A percentile compares a stretch with the other conserved stretches of the same genome.
These are phyloP conservation scores for Ptilodon capucinus DNA, from an alignment of 2,888 invertebrate species.

Conservation along the genomic window DNA sequence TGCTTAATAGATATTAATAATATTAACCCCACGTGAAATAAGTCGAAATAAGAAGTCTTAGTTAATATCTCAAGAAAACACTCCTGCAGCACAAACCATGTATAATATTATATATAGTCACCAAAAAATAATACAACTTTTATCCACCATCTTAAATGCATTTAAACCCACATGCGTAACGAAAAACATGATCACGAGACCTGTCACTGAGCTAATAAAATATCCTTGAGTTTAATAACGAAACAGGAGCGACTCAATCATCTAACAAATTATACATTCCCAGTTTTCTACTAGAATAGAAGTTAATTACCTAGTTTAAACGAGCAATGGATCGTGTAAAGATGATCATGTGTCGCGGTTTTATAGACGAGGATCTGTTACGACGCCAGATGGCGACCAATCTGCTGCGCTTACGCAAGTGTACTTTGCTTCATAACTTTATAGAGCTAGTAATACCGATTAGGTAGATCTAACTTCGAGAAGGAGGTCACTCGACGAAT, in stretches of 20 bases:
- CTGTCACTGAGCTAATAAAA: constrained; percentile 34
- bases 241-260: constrained; percentile 3
- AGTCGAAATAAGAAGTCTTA: too few species aligned
- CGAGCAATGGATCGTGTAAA: constrained; percentile 9
- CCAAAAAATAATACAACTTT: constrained; percentile 23
- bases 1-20: too few species aligned
- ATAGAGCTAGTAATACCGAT: constrained; percentile 42
- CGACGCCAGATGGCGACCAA: constrained; percentile 56
- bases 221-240: constrained; percentile 3
- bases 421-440: constrained; percentile 25
- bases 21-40: too few species aligned
- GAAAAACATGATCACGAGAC: constrained; percentile 25
- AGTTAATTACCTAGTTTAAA: constrained; percentile 1
- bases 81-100: too few species aligned
- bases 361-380: constrained; percentile 19
- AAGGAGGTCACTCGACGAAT: too few species aligned
- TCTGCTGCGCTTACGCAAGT: constrained; percentile 52
- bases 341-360: constrained; percentile 6
- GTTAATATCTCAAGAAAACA: too few species aligned
- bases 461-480: too few species aligned
- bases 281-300: not conserved
- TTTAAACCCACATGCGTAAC: constrained; percentile 24
- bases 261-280: constrained; percentile 10
- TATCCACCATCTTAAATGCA: constrained; percentile 18
- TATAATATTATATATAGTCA: not conserved